Evolutionary conservation across 2,888 invertebrate species (phyloP).

Genomic region (Apodemia hepburni): DNA sequence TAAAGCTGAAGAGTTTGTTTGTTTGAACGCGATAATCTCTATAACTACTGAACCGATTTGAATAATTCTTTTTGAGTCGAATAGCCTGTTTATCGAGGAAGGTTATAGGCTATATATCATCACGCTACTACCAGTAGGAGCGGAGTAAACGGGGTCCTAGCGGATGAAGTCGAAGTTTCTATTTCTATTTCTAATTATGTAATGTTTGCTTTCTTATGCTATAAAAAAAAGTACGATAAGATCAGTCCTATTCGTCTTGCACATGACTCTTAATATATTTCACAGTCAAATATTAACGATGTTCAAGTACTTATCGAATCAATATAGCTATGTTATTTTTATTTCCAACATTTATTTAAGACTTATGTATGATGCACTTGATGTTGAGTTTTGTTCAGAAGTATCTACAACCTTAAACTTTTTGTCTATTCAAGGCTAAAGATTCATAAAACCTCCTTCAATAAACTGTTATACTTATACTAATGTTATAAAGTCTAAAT

Average conservation of each 20-base stretch:
- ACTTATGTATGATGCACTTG: not conserved
- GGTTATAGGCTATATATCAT: no score
- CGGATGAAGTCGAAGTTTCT: no score
- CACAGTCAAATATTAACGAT: not conserved
- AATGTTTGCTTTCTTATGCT: no score
- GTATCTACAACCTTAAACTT: conserved; percentile 11
- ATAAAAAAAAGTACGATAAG: no score
- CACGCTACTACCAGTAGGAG: no score
- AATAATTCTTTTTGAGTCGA: no score
- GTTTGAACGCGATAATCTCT: no score
- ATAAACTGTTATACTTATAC: not conserved
- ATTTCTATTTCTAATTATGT: no score
- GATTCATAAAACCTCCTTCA: not conserved
- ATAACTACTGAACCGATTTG: no score
- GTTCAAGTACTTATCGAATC: not conserved
- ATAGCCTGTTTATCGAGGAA: no score
- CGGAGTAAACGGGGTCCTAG: no score
- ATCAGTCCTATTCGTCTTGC: not conserved
- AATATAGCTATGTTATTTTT: not conserved
- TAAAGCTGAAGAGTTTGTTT: no score
- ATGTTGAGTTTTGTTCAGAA: not conserved
- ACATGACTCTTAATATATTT: not conserved
- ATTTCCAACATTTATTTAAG: not conserved
- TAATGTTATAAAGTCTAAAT: not conserved
- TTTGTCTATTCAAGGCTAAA: conserved; percentile 1